A percentile compares a stretch with the other conserved stretches of the same genome.
These are phyloP conservation scores for Drosophila jambulina DNA, from an alignment of 1,140 invertebrate genomes.

Conservation along the genomic window DNA sequence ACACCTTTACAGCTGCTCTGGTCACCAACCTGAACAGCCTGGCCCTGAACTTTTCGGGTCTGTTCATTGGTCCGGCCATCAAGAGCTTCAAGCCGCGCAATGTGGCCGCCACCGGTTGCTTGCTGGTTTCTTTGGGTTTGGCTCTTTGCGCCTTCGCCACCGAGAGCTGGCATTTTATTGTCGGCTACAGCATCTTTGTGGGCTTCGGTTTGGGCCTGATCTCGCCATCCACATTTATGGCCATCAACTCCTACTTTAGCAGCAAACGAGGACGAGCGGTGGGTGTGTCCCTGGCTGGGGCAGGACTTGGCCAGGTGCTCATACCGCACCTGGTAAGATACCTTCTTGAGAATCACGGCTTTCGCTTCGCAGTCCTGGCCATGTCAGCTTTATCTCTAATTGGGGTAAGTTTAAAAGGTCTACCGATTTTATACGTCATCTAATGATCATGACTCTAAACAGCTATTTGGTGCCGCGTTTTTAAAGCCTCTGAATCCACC, in stretches of 20 bases:
- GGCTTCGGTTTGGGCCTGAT: conserved; percentile 88
- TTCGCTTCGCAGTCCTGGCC: conserved; percentile 87
- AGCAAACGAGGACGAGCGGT: conserved; percentile 89
- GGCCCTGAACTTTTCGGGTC: conserved; percentile 89
- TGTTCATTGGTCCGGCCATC: conserved; percentile 88
- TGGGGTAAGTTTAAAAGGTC: conserved; percentile 85
- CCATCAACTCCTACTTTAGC: conserved; percentile 90
- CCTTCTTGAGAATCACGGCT: conserved; percentile 87
- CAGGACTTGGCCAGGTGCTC: conserved; percentile 90
- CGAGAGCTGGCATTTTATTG: conserved; percentile 88
- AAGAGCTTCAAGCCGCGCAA: conserved; percentile 88
- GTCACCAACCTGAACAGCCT: conserved; percentile 89
- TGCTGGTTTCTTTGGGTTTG: conserved; percentile 87
- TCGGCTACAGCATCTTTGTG: conserved; percentile 89
- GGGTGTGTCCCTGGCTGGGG: conserved; percentile 89
- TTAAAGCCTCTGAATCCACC: conserved; percentile 63
- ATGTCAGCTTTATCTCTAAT: conserved; percentile 88
- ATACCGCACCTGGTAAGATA: conserved; percentile 89
- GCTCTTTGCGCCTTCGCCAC: conserved; percentile 88
- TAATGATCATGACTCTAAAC: conserved; percentile 3
- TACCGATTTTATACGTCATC: too few relatives aligned
- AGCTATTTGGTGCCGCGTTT: conserved; percentile 80
- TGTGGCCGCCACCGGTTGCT: conserved; percentile 88
- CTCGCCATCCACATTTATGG: conserved; percentile 89
- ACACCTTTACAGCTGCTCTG: conserved; percentile 89